Evolutionary conservation across 1,140 invertebrate genomes (phyloP), one percentile per base, ranked within the genome.

Genomic region (Carcinoscorpius rotundicauda): DNA sequence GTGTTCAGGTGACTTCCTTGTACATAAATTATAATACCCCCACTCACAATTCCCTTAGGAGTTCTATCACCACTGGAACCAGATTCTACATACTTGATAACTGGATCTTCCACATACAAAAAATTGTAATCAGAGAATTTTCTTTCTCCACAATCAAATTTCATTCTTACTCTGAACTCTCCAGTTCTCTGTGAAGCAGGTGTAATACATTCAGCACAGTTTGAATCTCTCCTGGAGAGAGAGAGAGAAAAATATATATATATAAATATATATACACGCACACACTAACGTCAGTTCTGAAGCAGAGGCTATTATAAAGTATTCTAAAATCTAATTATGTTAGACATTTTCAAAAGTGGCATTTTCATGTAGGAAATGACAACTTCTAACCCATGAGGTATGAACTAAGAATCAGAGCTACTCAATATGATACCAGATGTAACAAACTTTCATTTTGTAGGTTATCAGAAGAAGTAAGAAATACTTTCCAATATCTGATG

Each of bases 81-180:
- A 48, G 75, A 77, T 60, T 74, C 73, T 5, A 81, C 76, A 9
- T 60, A 70, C 4, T 55, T 68, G 51, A 97, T 90, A 8, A 84
- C 85, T 1, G 94, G 94, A 80, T 97, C 92, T 58, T 91, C 85
- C 2, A 95, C 90, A 78, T 96, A 97, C 72, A 90, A 85, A 76
- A 91, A 97, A 67, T 83, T 82, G 48, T 86, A 85, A 51, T 69
- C 71, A 63, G 88, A 85, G 70, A 88, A 87, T 63, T 82, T 81
- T 49, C 89, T 80, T 70, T 84, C 84, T 1, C 88, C 87, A 70
- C 88, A 87, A 78, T 97, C 93, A 77, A 97, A 96, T 64, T 84
- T 85, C 86, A 97, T 92, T 71, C 82, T 81, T 2, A 97, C 77
- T 64, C 84, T 83, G 9, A 87, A 85, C 71, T 78, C 83, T 65